Evolutionary conservation across 2,113 vertebrate genomes (phyloP).

Genomic region (Zosterops lateralis): DNA sequence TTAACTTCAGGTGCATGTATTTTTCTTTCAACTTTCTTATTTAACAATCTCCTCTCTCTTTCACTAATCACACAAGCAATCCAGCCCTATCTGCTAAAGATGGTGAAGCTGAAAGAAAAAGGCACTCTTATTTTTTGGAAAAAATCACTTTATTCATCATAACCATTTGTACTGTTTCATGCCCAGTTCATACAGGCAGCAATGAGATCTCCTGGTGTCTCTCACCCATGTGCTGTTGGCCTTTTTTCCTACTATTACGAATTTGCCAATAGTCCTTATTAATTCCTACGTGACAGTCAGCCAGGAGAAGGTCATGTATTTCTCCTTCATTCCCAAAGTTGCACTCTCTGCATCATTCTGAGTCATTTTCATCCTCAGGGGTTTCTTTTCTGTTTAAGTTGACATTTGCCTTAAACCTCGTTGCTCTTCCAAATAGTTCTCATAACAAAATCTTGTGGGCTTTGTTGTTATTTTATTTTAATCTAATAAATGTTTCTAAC

Average conservation of each 20-base stretch:
- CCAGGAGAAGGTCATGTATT: not conserved
- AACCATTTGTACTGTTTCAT: not conserved
- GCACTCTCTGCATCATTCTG: not conserved
- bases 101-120: not conserved
- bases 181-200: not conserved
- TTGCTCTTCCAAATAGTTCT: not conserved
- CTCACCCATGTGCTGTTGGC: not conserved
- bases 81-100: not conserved
- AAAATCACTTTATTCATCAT: not conserved
- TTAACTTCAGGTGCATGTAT: not conserved
- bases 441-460: not conserved
- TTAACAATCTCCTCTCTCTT: not conserved
- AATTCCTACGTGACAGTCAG: not conserved
- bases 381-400: constrained; percentile 4
- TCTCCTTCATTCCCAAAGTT: not conserved
- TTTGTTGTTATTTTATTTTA: not conserved
- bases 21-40: not conserved
- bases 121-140: not conserved
- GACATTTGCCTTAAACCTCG: constrained; percentile 1
- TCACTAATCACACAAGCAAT: not conserved
- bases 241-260: not conserved
- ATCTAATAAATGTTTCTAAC: not conserved
- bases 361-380: constrained; percentile 35
- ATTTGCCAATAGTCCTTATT: not conserved
- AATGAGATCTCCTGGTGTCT: not conserved